These are phyloP conservation scores for Onthophagus sagittarius DNA, from an alignment of 2,888 invertebrate genomes.

Conservation along the genomic window DNA sequence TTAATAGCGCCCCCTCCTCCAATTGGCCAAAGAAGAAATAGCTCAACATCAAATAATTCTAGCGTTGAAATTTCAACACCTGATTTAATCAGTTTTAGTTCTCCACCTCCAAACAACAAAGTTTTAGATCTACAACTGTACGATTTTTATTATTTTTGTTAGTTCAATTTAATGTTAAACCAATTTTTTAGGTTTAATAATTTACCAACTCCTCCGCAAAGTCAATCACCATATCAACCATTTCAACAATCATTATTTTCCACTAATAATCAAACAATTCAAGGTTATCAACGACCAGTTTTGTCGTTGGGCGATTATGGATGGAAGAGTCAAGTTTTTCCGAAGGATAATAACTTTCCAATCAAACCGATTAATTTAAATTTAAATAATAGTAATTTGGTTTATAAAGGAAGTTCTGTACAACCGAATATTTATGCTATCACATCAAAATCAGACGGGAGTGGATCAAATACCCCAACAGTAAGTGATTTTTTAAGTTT, in stretches of 20 bases:
- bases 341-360: background rate
- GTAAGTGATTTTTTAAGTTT: background rate
- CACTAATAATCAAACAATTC: background rate
- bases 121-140: slow-evolving; percentile 58
- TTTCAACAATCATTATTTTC: background rate
- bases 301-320: background rate
- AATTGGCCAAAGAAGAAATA: slow-evolving; percentile 41
- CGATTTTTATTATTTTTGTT: slow-evolving; percentile 28
- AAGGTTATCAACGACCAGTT: background rate
- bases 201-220: slow-evolving; percentile 10
- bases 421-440: background rate
- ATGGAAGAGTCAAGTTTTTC: background rate
- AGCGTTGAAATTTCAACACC: slow-evolving; percentile 46
- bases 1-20: slow-evolving; percentile 35
- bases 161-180: slow-evolving; percentile 5
- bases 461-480: background rate
- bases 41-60: slow-evolving; percentile 43
- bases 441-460: background rate
- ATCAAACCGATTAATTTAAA: background rate
- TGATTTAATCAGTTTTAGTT: slow-evolving; percentile 70
- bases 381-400: background rate
- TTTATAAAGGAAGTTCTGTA: background rate
- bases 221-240: background rate
- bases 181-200: slow-evolving; percentile 16
- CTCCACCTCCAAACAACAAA: slow-evolving; percentile 56